A percentile compares a stretch with the other conserved stretches of the same genome.
Evolutionary conservation across 2,113 vertebrate genomes (phyloP).

Genomic region (Talpa occidentalis): DNA sequence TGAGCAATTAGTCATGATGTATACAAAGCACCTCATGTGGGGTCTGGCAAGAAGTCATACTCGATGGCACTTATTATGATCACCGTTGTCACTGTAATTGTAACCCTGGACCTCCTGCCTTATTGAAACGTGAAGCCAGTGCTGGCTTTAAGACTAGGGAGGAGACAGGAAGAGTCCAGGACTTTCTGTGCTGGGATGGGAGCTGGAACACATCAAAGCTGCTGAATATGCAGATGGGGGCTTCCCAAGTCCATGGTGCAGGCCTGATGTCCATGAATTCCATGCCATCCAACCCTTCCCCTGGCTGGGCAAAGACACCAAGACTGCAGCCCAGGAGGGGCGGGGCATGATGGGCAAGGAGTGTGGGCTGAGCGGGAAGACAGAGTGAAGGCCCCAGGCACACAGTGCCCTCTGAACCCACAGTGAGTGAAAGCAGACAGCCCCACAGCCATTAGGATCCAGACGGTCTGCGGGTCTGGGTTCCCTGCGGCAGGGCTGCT

Average conservation of each 20-base stretch:
- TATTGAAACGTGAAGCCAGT: neutral
- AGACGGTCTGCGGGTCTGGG: neutral
- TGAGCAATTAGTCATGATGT: neutral
- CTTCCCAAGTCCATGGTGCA: neutral
- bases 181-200: neutral
- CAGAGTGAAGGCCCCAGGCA: neutral
- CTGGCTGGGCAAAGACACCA: neutral
- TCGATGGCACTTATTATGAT: neutral
- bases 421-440: neutral
- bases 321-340: neutral
- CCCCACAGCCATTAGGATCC: fast-evolving
- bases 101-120: neutral
- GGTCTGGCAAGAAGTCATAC: neutral
- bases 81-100: neutral
- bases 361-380: neutral
- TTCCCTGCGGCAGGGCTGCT: neutral
- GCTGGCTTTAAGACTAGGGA: neutral
- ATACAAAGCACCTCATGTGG: neutral
- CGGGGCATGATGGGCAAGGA: neutral
- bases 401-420: neutral
- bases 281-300: neutral
- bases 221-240: neutral
- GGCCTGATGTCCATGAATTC: no score
- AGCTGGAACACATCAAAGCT: neutral
- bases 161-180: neutral